phyloP scores from a whole-genome alignment of 2,888 invertebrate species.

The Drosophila macrothrix region DNA sequence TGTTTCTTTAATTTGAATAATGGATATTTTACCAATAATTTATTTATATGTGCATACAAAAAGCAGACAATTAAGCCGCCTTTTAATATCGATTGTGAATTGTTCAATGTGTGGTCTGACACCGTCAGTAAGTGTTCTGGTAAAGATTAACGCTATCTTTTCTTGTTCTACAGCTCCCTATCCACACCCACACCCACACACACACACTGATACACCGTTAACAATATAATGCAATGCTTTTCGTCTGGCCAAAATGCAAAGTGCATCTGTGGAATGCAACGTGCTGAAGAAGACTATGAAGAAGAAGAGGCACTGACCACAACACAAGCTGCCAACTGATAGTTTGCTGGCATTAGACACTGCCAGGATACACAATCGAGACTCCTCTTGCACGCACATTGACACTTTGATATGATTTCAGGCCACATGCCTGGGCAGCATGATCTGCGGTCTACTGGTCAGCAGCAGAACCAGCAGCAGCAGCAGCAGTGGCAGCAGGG shows the following conservation, averaged over 20 bases:
- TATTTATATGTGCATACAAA: background rate
- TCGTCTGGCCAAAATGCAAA: conserved; percentile 43
- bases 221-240: conserved; percentile 37
- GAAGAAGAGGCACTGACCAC: conserved; percentile 34
- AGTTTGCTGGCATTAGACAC: conserved; percentile 36
- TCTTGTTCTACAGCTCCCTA: conserved; percentile 6
- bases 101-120: conserved; percentile 10
- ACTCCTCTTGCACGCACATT: conserved; percentile 52
- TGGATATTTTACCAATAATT: background rate
- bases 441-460: conserved; percentile 49
- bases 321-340: conserved; percentile 52
- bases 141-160: conserved; percentile 43
- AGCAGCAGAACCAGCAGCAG: background rate
- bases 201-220: conserved; percentile 20
- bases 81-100: conserved; percentile 1
- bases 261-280: conserved; percentile 54
- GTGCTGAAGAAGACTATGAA: conserved; percentile 14
- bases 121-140: conserved; percentile 14
- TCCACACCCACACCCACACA: background rate
- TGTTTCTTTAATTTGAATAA: background rate
- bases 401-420: conserved; percentile 69
- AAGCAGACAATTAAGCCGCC: background rate
- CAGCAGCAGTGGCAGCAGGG: background rate
- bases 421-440: conserved; percentile 34
- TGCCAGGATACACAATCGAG: background rate